These are phyloP conservation scores for Oenanthe melanoleuca DNA, from an alignment of 2,113 vertebrate species.

Conservation along the genomic window DNA sequence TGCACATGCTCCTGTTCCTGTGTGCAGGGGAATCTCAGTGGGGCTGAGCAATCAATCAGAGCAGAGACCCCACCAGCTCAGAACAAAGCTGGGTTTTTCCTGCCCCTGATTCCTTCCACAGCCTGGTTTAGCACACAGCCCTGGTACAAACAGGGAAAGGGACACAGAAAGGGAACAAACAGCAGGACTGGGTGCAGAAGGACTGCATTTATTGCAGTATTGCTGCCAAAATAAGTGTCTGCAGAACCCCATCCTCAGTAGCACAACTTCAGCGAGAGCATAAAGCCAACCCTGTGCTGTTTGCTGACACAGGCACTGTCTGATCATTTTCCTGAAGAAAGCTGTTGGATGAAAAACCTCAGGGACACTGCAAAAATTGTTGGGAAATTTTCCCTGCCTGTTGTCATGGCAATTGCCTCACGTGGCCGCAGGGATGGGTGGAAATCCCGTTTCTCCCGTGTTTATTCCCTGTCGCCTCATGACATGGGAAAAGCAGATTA, in stretches of 20 bases:
- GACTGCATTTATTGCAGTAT: neutral
- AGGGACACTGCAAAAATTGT: neutral
- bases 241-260: neutral
- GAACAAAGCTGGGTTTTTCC: neutral
- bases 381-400: neutral
- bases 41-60: neutral
- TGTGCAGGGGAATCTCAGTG: neutral
- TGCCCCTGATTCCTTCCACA: neutral
- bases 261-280: neutral
- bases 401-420: slow-evolving; percentile 21
- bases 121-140: neutral
- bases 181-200: neutral
- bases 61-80: neutral
- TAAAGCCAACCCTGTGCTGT: neutral
- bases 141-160: neutral
- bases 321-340: neutral
- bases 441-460: neutral
- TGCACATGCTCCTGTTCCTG: accelerated
- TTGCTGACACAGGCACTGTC: neutral
- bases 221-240: neutral
- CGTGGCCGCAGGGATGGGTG: neutral
- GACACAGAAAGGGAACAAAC: neutral
- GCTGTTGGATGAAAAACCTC: neutral
- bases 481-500: neutral
- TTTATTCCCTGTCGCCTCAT: neutral